Evolutionary conservation across 2,113 vertebrate genomes (phyloP), one percentile per base, ranked within the genome.

Genomic region (Guaruba guarouba): DNA sequence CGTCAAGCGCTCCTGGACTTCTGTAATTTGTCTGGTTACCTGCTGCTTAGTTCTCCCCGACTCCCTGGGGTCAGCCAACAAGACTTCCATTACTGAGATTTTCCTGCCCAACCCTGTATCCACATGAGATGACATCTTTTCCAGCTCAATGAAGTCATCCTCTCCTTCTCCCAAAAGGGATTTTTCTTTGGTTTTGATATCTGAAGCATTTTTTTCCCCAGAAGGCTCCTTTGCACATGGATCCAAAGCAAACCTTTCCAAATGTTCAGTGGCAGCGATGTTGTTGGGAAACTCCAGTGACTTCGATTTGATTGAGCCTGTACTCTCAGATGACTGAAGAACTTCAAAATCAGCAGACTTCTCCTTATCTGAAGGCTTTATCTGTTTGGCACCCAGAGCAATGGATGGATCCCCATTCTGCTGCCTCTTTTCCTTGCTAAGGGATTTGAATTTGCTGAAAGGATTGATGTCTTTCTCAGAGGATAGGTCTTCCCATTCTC

Each of bases 401-500:
- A 74, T 2, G 18, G 74, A 80, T 51, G 90, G 81, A 85, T 97
- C 97, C 17, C 91, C 96, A 44, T 94, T 97, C 88, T 98, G 98
- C 92, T 98, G 98, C 28, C 97, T 98, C 94, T 98, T 99, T n/a
- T 98, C 98, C 87, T 97, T 98, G 75, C 93, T 98, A 18, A 99
- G 97, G 39, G 98, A 98, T 95, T 99, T 98, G 80, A 99, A 99
- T 90, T 99, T 99, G 96, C 99, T 99, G 96, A 99, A 99, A 44
- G 99, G 99, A 97, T 99, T 99, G 73, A 99, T 98, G 83, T 99
- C 99, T 41, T 96, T 99, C 93, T 99, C 99, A 28, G 99, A 99
- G 7, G 99, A 99, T 41, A 99, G 98, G 96, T 99, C 99, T 97
- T 99, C 99, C 99, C 99, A 99, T 97, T 99, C 99, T 93, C 99